Evolutionary conservation across 2,888 invertebrate species (phyloP).

Genomic region (Allophyes oxyacanthae): DNA sequence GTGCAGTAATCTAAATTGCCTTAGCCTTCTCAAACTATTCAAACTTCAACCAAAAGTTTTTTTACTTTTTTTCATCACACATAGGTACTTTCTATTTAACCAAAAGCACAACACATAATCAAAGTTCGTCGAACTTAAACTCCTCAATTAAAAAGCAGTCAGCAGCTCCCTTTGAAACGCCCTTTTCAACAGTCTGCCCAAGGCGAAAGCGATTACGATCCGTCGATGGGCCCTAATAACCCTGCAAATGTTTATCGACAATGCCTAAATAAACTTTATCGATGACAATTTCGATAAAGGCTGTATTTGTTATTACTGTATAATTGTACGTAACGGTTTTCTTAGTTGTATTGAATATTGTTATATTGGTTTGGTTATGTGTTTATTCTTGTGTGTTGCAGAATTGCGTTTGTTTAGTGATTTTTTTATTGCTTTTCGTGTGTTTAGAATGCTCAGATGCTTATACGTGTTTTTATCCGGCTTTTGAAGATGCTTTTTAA

Average conservation of each 20-base stretch:
- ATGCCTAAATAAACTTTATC: conserved; percentile 74
- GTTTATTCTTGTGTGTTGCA: background rate
- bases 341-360: conserved; percentile 7
- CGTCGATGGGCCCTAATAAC: conserved; percentile 65
- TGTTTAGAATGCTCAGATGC: background rate
- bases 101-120: conserved; percentile 47
- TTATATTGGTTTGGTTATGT: conserved; percentile 10
- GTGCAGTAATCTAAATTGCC: too few species aligned
- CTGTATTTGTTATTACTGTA: conserved; percentile 44
- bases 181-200: conserved; percentile 64
- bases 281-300: conserved; percentile 71
- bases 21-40: too few species aligned
- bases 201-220: conserved; percentile 75
- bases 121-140: conserved; percentile 66
- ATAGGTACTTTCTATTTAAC: conserved; percentile 11
- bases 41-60: too few species aligned
- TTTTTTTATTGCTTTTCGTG: background rate
- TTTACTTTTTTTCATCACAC: too few species aligned
- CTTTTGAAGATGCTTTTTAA: background rate
- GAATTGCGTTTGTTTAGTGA: too few species aligned
- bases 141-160: conserved; percentile 74
- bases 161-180: conserved; percentile 60
- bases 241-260: conserved; percentile 69
- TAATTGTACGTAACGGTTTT: conserved; percentile 54
- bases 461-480: background rate